Evolutionary conservation across 1,140 invertebrate species (phyloP).

Genomic region (Bombus consobrinus): DNA sequence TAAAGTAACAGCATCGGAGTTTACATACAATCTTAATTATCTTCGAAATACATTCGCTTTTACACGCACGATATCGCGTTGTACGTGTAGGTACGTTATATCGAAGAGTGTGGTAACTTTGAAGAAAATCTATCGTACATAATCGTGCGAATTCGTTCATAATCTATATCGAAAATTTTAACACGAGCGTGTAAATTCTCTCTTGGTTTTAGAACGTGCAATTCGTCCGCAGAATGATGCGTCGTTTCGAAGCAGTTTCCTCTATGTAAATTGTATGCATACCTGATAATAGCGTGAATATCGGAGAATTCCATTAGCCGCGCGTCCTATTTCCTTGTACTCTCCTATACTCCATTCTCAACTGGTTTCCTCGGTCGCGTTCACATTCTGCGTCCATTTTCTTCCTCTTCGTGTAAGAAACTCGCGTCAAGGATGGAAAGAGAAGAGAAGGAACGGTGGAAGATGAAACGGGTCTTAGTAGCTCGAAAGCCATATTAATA

Average conservation of each 20-base stretch:
- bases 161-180: not conserved
- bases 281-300: constrained; percentile 36
- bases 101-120: not conserved
- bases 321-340: constrained; percentile 31
- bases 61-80: too few species aligned
- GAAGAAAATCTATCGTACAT: too few species aligned
- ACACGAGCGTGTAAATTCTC: not conserved
- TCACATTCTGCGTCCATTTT: constrained; percentile 31
- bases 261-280: constrained; percentile 43
- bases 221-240: constrained; percentile 16
- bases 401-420: constrained; percentile 23
- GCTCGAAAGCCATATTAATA: constrained; percentile 81
- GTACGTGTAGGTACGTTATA: not conserved
- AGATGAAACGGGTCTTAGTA: constrained; percentile 56
- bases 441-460: constrained; percentile 17
- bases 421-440: constrained; percentile 10
- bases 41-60: not conserved
- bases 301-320: constrained; percentile 39
- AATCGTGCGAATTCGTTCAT: not conserved
- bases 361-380: constrained; percentile 8
- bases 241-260: constrained; percentile 20
- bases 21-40: not conserved
- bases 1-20: not conserved
- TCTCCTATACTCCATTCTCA: not conserved
- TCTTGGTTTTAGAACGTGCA: not conserved